Evolutionary conservation across 2,113 vertebrate genomes (phyloP).

Genomic region (Xiphophorus couchianus): DNA sequence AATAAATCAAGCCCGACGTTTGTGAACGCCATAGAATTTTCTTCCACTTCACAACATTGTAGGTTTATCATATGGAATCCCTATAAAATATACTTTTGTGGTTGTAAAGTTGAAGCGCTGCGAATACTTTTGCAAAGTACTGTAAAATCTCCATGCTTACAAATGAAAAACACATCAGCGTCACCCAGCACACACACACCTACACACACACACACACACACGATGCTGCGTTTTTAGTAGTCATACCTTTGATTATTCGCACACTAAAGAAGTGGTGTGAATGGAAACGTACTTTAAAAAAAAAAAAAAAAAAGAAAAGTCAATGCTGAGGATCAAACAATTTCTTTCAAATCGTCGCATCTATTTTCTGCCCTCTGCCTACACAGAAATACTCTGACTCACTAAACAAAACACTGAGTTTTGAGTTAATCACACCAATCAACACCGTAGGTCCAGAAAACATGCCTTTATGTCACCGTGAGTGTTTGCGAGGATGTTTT

Average conservation of each 20-base stretch:
- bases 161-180: conserved; percentile 10
- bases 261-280: conserved; percentile 47
- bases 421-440: conserved; percentile 59
- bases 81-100: background rate
- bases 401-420: conserved; percentile 34
- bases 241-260: conserved; percentile 33
- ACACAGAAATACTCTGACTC: conserved; percentile 46
- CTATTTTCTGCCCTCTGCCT: conserved; percentile 62
- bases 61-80: background rate
- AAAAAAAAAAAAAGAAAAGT: conserved; percentile 32
- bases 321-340: conserved; percentile 60
- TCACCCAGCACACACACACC: background rate
- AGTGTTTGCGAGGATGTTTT: conserved; percentile 41
- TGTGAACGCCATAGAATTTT: background rate
- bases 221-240: background rate
- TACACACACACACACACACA: conserved; percentile 28
- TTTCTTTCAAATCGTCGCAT: conserved; percentile 48
- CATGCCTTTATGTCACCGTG: conserved; percentile 40
- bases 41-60: background rate
- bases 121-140: background rate
- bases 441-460: conserved; percentile 43
- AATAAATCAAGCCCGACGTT: background rate
- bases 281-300: conserved; percentile 11
- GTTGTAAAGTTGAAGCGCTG: background rate
- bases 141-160: background rate